Percentiles rank a stretch among this genome's conserved stretches.
phyloP scores from a whole-genome alignment of 2,113 vertebrate genomes.

The Uropsilus gracilis region DNA sequence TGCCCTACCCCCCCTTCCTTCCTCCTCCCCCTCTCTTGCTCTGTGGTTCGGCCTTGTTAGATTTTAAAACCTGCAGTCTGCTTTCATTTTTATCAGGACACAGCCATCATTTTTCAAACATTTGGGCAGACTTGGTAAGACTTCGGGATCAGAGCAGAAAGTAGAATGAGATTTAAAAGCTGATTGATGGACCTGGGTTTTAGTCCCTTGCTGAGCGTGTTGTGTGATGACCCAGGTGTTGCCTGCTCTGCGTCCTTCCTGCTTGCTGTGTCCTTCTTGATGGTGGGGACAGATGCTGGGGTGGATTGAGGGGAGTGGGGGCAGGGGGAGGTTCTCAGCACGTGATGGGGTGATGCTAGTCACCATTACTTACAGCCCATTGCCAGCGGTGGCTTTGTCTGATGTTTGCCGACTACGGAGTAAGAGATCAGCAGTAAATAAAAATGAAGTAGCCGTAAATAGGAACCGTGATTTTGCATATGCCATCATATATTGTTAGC shows the following conservation, averaged over 20 bases:
- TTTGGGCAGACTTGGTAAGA: neutral
- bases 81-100: neutral
- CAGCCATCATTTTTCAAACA: neutral
- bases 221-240: too few relatives aligned
- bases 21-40: too few relatives aligned
- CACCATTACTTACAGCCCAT: neutral
- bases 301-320: too few relatives aligned
- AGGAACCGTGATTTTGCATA: neutral
- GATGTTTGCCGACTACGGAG: neutral
- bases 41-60: too few relatives aligned
- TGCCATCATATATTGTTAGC: neutral
- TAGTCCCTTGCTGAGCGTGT: neutral
- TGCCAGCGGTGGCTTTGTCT: neutral
- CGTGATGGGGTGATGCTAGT: too few relatives aligned
- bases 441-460: neutral
- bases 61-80: neutral
- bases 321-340: too few relatives aligned
- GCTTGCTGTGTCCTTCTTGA: too few relatives aligned
- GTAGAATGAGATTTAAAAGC: neutral
- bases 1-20: too few relatives aligned
- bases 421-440: neutral
- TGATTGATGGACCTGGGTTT: neutral
- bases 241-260: too few relatives aligned
- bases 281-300: neutral
- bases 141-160: neutral